phyloP scores from a whole-genome alignment of 2,113 vertebrate species.

The Calypte anna region DNA sequence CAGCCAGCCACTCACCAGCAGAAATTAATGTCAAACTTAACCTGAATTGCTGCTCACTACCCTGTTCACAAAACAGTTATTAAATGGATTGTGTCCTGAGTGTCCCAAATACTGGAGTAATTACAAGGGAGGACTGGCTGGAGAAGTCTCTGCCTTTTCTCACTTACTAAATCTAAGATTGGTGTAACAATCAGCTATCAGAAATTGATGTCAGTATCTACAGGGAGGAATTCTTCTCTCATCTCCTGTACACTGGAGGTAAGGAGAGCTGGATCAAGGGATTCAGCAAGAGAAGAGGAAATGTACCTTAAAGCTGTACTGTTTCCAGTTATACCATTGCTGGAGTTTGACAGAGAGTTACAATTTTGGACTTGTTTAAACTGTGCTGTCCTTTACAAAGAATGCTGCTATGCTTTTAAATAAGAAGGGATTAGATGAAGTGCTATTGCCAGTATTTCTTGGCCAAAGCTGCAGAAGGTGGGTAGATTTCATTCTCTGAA shows the following conservation, averaged over 20 bases:
- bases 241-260: slow-evolving; percentile 35
- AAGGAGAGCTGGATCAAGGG: neutral
- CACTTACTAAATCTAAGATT: neutral
- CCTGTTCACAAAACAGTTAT: neutral
- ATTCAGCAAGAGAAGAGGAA: neutral
- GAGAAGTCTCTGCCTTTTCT: slow-evolving; percentile 10
- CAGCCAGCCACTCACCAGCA: neutral
- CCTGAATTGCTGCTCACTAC: neutral
- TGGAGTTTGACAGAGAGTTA: slow-evolving; percentile 41
- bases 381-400: slow-evolving; percentile 15
- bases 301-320: slow-evolving; percentile 6
- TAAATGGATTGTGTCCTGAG: neutral
- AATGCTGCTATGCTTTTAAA: neutral
- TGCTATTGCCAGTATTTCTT: slow-evolving; percentile 8
- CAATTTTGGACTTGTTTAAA: slow-evolving; percentile 28
- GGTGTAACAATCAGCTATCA: slow-evolving; percentile 10
- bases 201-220: neutral
- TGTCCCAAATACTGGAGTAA: neutral
- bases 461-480: slow-evolving; percentile 20
- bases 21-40: neutral
- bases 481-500: slow-evolving; percentile 24
- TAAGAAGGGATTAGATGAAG: neutral
- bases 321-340: slow-evolving; percentile 21
- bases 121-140: neutral
- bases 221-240: slow-evolving; percentile 16